A percentile compares a stretch with the other conserved stretches of the same genome.
Evolutionary conservation across 1,140 invertebrate species (phyloP).

Genomic region (Drosophila novamexicana): DNA sequence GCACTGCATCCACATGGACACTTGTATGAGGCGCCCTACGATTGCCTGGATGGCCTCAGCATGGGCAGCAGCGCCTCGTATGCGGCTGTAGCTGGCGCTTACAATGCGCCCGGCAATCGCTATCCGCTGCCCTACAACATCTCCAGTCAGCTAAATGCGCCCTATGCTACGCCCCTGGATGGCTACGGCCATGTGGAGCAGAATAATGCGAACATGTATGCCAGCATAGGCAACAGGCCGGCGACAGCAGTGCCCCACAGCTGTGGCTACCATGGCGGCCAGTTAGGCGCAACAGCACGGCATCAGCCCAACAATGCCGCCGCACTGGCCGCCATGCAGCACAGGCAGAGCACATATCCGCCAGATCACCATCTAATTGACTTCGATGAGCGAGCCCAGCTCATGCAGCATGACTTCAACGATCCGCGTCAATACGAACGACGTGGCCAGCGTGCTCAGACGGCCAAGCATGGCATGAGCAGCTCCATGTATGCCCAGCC

Average conservation of each 20-base stretch:
- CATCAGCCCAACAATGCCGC: constrained; percentile 12
- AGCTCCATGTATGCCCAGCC: constrained; percentile 32
- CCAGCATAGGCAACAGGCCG: constrained; percentile 49
- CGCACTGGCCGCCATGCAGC: constrained; percentile 58
- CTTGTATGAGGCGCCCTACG: constrained; percentile 77
- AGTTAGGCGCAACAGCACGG: constrained; percentile 6
- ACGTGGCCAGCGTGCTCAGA: constrained; percentile 28
- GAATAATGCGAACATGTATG: constrained; percentile 47
- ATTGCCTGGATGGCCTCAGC: constrained; percentile 74
- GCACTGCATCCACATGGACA: constrained; percentile 43
- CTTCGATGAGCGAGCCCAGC: constrained; percentile 86
- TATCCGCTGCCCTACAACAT: constrained; percentile 83
- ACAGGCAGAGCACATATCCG: constrained; percentile 75
- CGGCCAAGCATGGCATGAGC: constrained; percentile 28
- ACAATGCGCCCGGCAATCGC: constrained; percentile 81
- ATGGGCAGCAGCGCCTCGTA: constrained; percentile 75
- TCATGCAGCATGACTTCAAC: constrained; percentile 75
- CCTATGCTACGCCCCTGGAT: constrained; percentile 64
- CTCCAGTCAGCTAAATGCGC: constrained; percentile 74
- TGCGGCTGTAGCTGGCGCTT: constrained; percentile 72
- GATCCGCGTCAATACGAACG: constrained; percentile 59
- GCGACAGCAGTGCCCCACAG: constrained; percentile 35
- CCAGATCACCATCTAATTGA: constrained; percentile 88
- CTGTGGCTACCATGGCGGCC: constrained; percentile 57
- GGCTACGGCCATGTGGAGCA: constrained; percentile 51